These are phyloP conservation scores for Silvanus unidentatus DNA, from an alignment of 2,888 invertebrate species.

Conservation along the genomic window DNA sequence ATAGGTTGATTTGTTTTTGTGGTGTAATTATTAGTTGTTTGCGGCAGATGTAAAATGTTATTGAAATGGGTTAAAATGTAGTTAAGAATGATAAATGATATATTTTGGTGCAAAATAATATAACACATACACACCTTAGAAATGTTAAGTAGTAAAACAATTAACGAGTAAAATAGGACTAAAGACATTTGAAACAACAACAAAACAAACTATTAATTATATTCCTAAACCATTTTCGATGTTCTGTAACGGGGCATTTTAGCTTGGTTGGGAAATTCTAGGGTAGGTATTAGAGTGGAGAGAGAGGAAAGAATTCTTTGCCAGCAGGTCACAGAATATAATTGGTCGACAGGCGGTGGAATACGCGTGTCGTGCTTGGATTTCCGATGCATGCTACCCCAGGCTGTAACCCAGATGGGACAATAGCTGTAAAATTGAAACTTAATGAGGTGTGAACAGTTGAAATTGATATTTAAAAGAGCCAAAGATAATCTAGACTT, in stretches of 20 bases:
- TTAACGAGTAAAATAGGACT: constrained; percentile 1
- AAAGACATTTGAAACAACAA: constrained; percentile 3
- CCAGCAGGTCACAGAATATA: constrained; percentile 14
- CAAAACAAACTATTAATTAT: constrained; percentile 1
- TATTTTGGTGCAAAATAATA: not conserved
- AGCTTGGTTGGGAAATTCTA: too few relatives aligned
- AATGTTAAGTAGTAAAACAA: constrained; percentile 3
- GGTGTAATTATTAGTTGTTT: too few relatives aligned
- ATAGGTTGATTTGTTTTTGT: too few relatives aligned
- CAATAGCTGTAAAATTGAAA: constrained; percentile 51
- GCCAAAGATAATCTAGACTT: constrained; percentile 46
- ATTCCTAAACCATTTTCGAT: not conserved
- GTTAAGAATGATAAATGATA: constrained; percentile 1
- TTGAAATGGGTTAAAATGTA: too few relatives aligned
- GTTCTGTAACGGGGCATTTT: too few relatives aligned
- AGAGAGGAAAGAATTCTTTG: constrained; percentile 2
- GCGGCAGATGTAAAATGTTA: too few relatives aligned
- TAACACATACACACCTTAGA: not conserved
- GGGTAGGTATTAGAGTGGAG: too few relatives aligned
- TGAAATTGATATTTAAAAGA: constrained; percentile 51
- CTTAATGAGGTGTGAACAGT: constrained; percentile 49
- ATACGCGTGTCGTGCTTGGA: constrained; percentile 37
- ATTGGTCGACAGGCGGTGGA: constrained; percentile 32
- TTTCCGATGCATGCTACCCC: constrained; percentile 45
- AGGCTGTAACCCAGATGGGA: constrained; percentile 48